Conservation (phyloP, 2,888 invertebrate genomes). For the Leucoma salicis region DNA sequence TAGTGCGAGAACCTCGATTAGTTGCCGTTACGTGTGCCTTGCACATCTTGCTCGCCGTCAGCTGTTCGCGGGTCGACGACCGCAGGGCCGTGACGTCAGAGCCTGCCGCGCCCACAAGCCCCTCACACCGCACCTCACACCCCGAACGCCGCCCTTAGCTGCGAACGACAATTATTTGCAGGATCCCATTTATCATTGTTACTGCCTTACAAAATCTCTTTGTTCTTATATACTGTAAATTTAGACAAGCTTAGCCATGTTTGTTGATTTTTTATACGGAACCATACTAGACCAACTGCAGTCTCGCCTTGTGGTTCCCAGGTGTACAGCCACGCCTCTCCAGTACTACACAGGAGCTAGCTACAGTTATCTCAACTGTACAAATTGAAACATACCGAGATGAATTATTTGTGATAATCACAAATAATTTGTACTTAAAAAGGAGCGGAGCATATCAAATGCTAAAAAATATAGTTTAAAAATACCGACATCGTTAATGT, state of each 20-base stretch:
- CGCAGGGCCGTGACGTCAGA: conserved; percentile 69
- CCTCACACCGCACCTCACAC: conserved; percentile 21
- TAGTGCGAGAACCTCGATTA: conserved; percentile 33
- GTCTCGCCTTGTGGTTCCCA: too few relatives aligned
- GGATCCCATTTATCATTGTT: conserved; percentile 67
- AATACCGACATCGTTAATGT: too few relatives aligned
- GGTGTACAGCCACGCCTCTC: too few relatives aligned
- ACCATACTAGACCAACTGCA: too few relatives aligned
- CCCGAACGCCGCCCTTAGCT: conserved; percentile 34
- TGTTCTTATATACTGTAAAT: conserved; percentile 39
- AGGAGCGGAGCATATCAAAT: too few relatives aligned
- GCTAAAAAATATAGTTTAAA: too few relatives aligned
- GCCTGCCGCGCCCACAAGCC: conserved; percentile 54
- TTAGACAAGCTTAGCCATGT: conserved; percentile 28
- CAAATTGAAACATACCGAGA: too few relatives aligned
- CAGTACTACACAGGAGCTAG: too few relatives aligned
- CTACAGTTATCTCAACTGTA: too few relatives aligned
- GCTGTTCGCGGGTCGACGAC: conserved; percentile 63
- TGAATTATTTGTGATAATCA: too few relatives aligned
- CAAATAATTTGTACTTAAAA: too few relatives aligned
- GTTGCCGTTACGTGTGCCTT: conserved; percentile 29
- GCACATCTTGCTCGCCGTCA: conserved; percentile 39
- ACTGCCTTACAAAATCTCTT: conserved; percentile 45
- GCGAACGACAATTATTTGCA: conserved; percentile 69
- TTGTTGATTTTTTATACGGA: conserved; percentile 9